phyloP scores from a whole-genome alignment of 2,113 vertebrate genomes.

The Pseudopipra pipra region DNA sequence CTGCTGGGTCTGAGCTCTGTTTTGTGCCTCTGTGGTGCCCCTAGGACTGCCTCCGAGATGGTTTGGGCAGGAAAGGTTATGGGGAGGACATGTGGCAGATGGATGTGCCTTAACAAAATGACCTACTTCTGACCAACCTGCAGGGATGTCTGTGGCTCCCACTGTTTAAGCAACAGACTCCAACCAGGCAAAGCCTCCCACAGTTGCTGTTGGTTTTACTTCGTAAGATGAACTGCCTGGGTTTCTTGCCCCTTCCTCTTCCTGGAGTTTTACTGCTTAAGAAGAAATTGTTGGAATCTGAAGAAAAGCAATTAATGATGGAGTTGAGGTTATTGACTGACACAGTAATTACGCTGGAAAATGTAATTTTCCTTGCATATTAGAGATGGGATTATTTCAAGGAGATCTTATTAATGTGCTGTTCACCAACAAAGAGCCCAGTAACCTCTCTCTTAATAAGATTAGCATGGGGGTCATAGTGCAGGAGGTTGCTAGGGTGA shows the following conservation, averaged over 20 bases:
- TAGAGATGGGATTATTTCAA: conserved; percentile 72
- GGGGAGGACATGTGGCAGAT: neutral
- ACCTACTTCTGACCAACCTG: neutral
- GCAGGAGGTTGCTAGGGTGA: conserved; percentile 41
- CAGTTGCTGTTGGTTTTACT: neutral
- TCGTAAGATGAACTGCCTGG: neutral
- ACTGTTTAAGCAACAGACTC: neutral
- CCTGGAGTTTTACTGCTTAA: conserved; percentile 5
- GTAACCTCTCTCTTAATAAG: conserved; percentile 67
- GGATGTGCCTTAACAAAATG: neutral
- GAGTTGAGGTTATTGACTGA: conserved; percentile 62
- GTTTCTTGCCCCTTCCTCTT: neutral
- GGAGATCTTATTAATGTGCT: conserved; percentile 67
- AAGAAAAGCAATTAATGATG: conserved; percentile 63
- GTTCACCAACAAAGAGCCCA: conserved; percentile 60
- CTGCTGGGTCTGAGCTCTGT: neutral
- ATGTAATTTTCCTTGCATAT: conserved; percentile 73
- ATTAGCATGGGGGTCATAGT: conserved; percentile 59
- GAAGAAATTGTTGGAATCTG: conserved; percentile 50
- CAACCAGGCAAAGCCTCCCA: neutral
- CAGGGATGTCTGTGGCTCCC: neutral
- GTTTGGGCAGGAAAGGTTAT: neutral
- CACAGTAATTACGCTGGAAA: conserved; percentile 70
- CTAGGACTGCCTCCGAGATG: neutral
- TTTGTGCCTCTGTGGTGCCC: neutral